A percentile compares a stretch with the other conserved stretches of the same genome.
Conservation (phyloP, 2,888 invertebrate species). For the Cerastis leucographa region DNA sequence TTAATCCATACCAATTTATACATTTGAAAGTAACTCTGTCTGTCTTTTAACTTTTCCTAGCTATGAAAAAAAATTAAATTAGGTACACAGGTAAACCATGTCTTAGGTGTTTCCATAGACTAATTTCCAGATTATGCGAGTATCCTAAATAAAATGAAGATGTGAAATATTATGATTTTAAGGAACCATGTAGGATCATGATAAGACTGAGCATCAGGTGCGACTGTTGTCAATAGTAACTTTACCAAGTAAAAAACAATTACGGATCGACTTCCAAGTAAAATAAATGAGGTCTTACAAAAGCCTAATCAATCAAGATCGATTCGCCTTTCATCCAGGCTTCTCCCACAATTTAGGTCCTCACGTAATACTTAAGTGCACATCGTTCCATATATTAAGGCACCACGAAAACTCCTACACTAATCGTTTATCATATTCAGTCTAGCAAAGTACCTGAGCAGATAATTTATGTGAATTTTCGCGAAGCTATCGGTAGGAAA, state of each 20-base stretch:
- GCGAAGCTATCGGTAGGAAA: conserved; percentile 71
- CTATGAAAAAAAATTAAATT: not conserved
- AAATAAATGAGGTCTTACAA: conserved; percentile 13
- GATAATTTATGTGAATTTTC: conserved; percentile 70
- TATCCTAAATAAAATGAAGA: not conserved
- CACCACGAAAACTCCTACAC: conserved; percentile 53
- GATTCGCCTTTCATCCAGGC: conserved; percentile 11
- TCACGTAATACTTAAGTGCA: conserved; percentile 35
- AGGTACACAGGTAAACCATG: not conserved
- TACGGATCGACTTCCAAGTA: not conserved
- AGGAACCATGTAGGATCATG: not conserved
- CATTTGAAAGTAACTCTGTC: not conserved
- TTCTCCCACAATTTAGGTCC: conserved; percentile 19
- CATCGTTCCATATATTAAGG: conserved; percentile 49
- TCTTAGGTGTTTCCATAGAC: not conserved
- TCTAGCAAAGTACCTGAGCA: conserved; percentile 54
- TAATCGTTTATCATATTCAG: conserved; percentile 66
- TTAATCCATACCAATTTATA: not conserved
- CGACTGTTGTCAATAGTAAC: not conserved
- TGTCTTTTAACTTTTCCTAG: not conserved
- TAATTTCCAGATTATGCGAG: not conserved
- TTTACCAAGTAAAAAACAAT: conserved; percentile 5
- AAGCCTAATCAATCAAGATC: conserved; percentile 26
- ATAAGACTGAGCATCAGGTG: conserved; percentile 8
- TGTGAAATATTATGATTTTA: not conserved